Base-by-base conservation (phyloP, 2,888 invertebrate genomes). In the Sisyra terminalis region DNA sequence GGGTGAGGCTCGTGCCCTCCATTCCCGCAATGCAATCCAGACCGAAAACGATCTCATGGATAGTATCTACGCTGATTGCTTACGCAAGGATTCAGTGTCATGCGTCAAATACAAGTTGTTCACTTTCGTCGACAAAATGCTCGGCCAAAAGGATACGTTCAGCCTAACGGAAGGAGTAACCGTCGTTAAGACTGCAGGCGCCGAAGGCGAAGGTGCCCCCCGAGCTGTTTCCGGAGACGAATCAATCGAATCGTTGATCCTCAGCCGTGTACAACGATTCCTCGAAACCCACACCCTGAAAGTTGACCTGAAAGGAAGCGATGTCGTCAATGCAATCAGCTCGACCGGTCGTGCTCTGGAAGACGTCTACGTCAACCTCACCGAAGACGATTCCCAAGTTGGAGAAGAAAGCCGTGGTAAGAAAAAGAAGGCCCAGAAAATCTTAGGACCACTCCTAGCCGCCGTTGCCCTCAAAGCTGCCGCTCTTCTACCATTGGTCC, bases 31-130 rank as follows among this genome's bases (percentile, higher is more conserved):
- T 57, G 65, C 71, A 49, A 67, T 74, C 50, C 75, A 77, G 53
- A 70, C 73, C 40, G 82, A 82, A 53, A 84, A 81, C 57, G 86
- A 87, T 53, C 71, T 85, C 46, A 76, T 86, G 67, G 78, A 81
- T 54, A 68, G 77, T 54, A 78, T 78, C 57, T 79, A 79, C 60
- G 69, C 69, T 53, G 87, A 87, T 55, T 87, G 87, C 57, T 64
- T 84, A 48, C 73, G 77, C 54, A 87, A 86, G 62, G 86, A 86
- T 57, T 84, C 86, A 18, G 76, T 82, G 51, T 78, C 81, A 61
- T 87, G 87, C 60, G 75, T 87, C 54, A 87, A 86, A 61, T 83
- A 84, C 69, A 87, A 86, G 59, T 74, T 87, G 57, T 84, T 86
- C 67, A 78, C 82, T 15, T 85, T 79, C 63, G 82, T 87, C 50